Conservation (phyloP, 1,140 invertebrate species). For the Globodera rostochiensis region DNA sequence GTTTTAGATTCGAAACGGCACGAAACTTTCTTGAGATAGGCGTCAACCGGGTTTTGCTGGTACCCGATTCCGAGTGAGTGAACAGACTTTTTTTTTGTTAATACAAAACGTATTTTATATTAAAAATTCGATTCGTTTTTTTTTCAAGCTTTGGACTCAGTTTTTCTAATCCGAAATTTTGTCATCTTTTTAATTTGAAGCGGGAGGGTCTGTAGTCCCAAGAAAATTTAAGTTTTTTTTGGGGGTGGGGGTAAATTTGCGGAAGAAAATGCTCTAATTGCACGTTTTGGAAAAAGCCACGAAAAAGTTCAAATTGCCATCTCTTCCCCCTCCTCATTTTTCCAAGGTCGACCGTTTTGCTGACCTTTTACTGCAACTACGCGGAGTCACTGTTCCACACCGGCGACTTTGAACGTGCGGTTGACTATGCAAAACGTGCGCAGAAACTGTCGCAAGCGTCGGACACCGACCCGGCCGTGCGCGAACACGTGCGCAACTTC, state of each 20-base stretch:
- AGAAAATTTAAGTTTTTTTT: neutral
- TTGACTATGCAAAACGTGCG: constrained; percentile 60
- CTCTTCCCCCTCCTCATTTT: constrained; percentile 12
- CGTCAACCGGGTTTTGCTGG: constrained; percentile 52
- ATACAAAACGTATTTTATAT: too few relatives aligned
- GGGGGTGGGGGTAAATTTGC: too few relatives aligned
- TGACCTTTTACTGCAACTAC: constrained; percentile 63
- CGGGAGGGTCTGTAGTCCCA: constrained; percentile 26
- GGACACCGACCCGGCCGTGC: constrained; percentile 29
- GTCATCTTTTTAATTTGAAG: too few relatives aligned
- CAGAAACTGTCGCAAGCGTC: neutral
- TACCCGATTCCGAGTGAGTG: constrained; percentile 42
- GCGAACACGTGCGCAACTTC: constrained; percentile 45
- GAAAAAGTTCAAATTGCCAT: neutral
- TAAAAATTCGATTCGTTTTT: too few relatives aligned
- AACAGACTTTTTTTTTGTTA: neutral
- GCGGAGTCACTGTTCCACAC: constrained; percentile 63
- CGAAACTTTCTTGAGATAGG: constrained; percentile 58
- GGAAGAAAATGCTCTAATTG: too few relatives aligned
- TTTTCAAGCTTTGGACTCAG: too few relatives aligned
- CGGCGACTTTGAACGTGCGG: constrained; percentile 55
- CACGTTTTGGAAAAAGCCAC: too few relatives aligned
- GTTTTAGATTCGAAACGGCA: constrained; percentile 53
- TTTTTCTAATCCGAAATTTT: too few relatives aligned
- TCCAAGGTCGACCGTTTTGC: constrained; percentile 27